phyloP scores from a whole-genome alignment of 2,113 vertebrate species.

The Micronycteris hirsuta region DNA sequence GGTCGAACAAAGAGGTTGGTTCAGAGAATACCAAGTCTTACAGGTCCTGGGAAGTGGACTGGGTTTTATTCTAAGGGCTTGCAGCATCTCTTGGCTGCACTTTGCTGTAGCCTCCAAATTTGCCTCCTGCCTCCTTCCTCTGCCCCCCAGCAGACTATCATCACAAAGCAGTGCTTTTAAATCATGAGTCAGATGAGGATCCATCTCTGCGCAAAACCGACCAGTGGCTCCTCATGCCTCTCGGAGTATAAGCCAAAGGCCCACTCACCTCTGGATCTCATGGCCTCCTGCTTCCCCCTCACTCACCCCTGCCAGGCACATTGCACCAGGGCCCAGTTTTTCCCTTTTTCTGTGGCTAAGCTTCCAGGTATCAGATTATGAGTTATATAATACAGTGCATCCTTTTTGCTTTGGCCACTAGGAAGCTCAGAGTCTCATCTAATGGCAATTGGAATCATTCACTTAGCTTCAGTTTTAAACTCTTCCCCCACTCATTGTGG shows the following conservation, averaged over 20 bases:
- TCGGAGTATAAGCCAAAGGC: background rate
- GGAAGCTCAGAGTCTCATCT: background rate
- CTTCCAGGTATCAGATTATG: background rate
- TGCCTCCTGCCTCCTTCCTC: background rate
- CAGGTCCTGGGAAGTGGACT: background rate
- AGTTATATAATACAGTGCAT: accelerated
- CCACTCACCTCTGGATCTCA: background rate
- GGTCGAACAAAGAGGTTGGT: background rate
- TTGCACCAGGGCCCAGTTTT: background rate
- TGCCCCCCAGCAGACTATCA: too few relatives aligned
- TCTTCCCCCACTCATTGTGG: accelerated
- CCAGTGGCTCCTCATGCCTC: background rate
- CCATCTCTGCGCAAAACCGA: background rate
- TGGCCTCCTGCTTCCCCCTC: background rate
- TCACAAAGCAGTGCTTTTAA: background rate
- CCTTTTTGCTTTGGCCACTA: background rate
- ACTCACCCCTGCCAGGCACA: background rate
- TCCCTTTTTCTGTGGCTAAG: background rate
- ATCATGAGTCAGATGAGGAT: background rate
- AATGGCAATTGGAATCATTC: background rate
- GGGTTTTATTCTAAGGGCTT: background rate
- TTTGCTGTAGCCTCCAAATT: background rate
- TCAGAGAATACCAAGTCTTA: accelerated
- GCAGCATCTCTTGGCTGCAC: background rate
- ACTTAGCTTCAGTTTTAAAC: background rate